Percentiles rank a stretch among this genome's conserved stretches.
These are phyloP conservation scores for Recurvirostra avosetta DNA, from an alignment of 2,113 vertebrate species.

Conservation along the genomic window DNA sequence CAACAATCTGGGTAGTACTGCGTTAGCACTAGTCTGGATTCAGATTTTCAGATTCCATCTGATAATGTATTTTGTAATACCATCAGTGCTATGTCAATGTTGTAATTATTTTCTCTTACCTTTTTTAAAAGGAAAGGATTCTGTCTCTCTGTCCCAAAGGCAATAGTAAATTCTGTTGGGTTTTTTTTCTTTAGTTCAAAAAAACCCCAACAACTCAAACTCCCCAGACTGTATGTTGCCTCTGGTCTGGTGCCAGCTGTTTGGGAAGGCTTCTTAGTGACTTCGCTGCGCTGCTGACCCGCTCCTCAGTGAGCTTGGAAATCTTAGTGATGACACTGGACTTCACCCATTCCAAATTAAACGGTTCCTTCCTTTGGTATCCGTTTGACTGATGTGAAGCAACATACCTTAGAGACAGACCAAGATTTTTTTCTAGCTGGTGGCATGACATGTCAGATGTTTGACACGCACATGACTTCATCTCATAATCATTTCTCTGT, in stretches of 20 bases:
- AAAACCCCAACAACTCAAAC: neutral
- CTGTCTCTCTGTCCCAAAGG: neutral
- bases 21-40: neutral
- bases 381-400: neutral
- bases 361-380: neutral
- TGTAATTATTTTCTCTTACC: neutral
- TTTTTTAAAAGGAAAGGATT: neutral
- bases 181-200: neutral
- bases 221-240: neutral
- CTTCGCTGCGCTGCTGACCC: neutral
- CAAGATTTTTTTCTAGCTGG: neutral
- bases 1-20: neutral
- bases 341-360: neutral
- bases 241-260: neutral
- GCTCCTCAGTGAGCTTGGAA: neutral
- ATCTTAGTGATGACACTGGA: neutral
- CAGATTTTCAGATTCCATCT: neutral
- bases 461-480: rapidly evolving
- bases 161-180: neutral
- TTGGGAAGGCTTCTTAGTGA: neutral
- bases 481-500: neutral
- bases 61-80: neutral
- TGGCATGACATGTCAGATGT: neutral
- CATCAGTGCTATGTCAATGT: neutral
- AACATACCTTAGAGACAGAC: neutral